Evolutionary conservation across 2,888 invertebrate genomes (phyloP).

Genomic region (Zhengitettix transpicula): DNA sequence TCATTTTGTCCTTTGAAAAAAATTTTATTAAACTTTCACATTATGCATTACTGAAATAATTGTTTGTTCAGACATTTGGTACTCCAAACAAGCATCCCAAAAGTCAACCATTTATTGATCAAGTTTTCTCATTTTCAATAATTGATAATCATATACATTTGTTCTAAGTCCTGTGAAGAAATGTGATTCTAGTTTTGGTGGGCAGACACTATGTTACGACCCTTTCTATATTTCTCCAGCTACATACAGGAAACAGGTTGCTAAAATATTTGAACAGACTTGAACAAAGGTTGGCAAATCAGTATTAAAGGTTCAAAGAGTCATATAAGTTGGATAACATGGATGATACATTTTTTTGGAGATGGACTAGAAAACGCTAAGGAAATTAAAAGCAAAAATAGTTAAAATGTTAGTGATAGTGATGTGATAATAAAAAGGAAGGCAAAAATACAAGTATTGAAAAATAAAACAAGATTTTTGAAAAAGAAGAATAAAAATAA

Average conservation of each 20-base stretch:
- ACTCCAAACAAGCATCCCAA: conserved; percentile 94
- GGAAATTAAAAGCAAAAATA: not conserved
- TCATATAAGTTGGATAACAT: conserved; percentile 33
- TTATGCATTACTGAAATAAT: conserved; percentile 57
- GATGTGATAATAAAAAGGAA: not conserved
- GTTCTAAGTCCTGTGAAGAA: conserved; percentile 67
- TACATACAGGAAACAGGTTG: conserved; percentile 54
- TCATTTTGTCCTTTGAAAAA: conserved; percentile 89
- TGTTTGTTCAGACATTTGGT: conserved; percentile 72
- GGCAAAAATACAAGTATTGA: not conserved
- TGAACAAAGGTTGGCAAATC: conserved; percentile 60
- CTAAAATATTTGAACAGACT: conserved; percentile 64
- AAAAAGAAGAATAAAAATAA: not conserved
- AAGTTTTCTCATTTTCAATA: conserved; percentile 82
- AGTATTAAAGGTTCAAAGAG: conserved; percentile 52
- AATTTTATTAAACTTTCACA: conserved; percentile 60
- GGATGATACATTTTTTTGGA: not conserved
- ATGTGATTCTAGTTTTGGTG: conserved; percentile 89
- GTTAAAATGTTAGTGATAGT: not conserved
- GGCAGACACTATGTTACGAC: conserved; percentile 85
- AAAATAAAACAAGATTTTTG: not conserved
- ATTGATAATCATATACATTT: conserved; percentile 74
- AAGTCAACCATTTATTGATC: conserved; percentile 96
- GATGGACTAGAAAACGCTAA: not conserved
- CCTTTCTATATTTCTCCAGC: conserved; percentile 80